A percentile compares a stretch with the other conserved stretches of the same genome.
These are phyloP conservation scores for Palaemon carinicauda DNA, from an alignment of 1,140 invertebrate genomes.

Conservation along the genomic window DNA sequence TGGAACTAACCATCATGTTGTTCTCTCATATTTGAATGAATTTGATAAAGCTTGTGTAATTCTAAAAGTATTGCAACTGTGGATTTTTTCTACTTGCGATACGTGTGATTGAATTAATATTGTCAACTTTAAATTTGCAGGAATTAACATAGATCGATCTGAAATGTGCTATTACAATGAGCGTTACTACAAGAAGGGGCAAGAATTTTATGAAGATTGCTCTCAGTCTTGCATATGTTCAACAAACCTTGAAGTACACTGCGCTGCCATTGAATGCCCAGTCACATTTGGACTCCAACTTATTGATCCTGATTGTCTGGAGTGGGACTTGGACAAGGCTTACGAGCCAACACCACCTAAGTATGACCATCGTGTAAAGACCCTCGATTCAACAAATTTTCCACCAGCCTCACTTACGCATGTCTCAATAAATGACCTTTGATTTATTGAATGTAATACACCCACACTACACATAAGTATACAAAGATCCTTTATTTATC, in stretches of 20 bases:
- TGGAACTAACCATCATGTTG: too few relatives aligned
- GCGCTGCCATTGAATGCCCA: constrained; percentile 81
- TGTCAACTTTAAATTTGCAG: not conserved
- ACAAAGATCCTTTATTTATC: too few relatives aligned
- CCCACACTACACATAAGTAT: too few relatives aligned
- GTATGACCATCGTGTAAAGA: too few relatives aligned
- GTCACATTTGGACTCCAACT: constrained; percentile 82
- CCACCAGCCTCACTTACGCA: too few relatives aligned
- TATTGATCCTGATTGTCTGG: constrained; percentile 81
- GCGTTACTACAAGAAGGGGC: constrained; percentile 70
- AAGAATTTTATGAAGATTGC: constrained; percentile 79
- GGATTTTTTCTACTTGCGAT: not conserved
- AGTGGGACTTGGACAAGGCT: constrained; percentile 82
- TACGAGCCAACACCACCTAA: constrained; percentile 78
- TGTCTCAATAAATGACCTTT: too few relatives aligned
- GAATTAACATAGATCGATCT: not conserved
- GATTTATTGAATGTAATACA: too few relatives aligned
- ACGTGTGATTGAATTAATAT: not conserved
- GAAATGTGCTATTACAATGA: constrained; percentile 70
- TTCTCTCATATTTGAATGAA: too few relatives aligned
- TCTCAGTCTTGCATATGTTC: constrained; percentile 76
- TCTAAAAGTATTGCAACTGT: too few relatives aligned
- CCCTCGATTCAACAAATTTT: too few relatives aligned
- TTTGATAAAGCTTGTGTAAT: too few relatives aligned
- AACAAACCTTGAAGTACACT: constrained; percentile 72